phyloP scores from a whole-genome alignment of 2,113 vertebrate genomes.

The Morone saxatilis region DNA sequence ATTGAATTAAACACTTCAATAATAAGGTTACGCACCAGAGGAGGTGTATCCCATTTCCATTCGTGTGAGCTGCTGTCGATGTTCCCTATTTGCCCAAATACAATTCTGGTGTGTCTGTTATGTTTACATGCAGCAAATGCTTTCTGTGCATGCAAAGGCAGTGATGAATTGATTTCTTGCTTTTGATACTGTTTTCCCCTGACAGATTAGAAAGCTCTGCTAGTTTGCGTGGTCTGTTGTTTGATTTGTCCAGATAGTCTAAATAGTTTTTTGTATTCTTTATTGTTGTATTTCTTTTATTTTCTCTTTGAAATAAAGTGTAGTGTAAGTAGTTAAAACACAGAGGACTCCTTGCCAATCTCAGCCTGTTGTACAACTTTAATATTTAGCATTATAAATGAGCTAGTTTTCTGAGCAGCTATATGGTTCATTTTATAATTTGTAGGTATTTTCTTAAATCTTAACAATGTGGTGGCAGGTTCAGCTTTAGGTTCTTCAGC shows the following conservation, averaged over 20 bases:
- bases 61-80: background rate
- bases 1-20: background rate
- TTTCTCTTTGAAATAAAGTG: background rate
- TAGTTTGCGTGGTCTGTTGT: background rate
- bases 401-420: background rate
- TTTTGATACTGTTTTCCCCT: background rate
- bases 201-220: background rate
- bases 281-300: background rate
- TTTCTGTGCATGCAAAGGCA: slow-evolving; percentile 7
- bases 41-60: background rate
- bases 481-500: background rate
- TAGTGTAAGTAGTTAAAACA: background rate
- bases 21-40: background rate
- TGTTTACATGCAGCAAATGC: slow-evolving; percentile 11
- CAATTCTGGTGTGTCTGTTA: slow-evolving; percentile 18
- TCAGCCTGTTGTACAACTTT: background rate
- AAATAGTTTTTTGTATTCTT: background rate
- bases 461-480: background rate
- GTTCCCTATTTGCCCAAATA: background rate
- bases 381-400: background rate
- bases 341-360: background rate
- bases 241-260: background rate
- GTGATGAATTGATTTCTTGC: background rate
- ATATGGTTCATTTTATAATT: background rate
- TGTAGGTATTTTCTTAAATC: background rate